Evolutionary conservation across 2,888 invertebrate genomes (phyloP).

Genomic region (Cecidostiba fungosa): DNA sequence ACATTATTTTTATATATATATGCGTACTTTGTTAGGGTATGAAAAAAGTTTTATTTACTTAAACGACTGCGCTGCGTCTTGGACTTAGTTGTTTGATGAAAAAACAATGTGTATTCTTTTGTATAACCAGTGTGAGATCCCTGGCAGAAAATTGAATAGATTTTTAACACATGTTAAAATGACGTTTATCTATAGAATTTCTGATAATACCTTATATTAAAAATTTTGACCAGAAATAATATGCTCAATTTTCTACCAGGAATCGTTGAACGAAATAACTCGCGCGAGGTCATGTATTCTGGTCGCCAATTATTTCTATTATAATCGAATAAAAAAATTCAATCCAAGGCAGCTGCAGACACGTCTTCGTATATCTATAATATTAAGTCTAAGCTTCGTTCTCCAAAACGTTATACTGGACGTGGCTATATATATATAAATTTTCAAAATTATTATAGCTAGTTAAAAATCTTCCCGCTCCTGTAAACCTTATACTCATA

Average conservation of each 20-base stretch:
- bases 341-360: slow-evolving; percentile 31
- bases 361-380: not conserved
- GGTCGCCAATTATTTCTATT: not conserved
- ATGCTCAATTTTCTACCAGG: too few species aligned
- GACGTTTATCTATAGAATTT: too few species aligned
- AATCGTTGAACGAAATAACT: too few species aligned
- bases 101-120: not conserved
- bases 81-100: not conserved
- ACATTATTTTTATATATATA: slow-evolving; percentile 9
- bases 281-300: too few species aligned
- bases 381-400: slow-evolving; percentile 24
- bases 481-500: not conserved
- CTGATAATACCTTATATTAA: too few species aligned
- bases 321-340: not conserved
- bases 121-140: not conserved
- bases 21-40: slow-evolving; percentile 10
- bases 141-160: too few species aligned
- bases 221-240: too few species aligned
- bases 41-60: slow-evolving; percentile 39
- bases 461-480: slow-evolving; percentile 16
- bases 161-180: too few species aligned
- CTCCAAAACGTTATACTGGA: slow-evolving; percentile 34
- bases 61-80: slow-evolving; percentile 23
- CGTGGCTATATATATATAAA: slow-evolving; percentile 25
- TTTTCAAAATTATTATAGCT: slow-evolving; percentile 39